Base-by-base conservation (phyloP, 2,113 vertebrate species). In the Pavo muticus region DNA sequence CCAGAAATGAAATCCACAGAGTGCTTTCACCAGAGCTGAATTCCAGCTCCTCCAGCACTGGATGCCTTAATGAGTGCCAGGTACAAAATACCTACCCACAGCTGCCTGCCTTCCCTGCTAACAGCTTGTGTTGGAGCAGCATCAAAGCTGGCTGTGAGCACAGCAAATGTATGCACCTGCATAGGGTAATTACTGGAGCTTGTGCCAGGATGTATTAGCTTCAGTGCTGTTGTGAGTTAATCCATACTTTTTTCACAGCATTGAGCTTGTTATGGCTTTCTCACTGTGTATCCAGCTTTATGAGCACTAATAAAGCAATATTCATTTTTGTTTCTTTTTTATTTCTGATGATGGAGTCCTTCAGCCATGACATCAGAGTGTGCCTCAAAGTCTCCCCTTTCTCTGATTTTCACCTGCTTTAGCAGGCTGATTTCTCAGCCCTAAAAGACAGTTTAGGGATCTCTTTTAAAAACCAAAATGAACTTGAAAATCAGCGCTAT, bases 61-160 rank as follows among this genome's bases (percentile, higher is more conserved):
- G 39, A 42, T 32, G 25, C 23, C 45, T 59, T 93, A 91, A 91
- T 88, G 91, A 94, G 84, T 78, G 84, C 77, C 94, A 91, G 84
- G 60, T 91, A 80, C 78, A 37, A 60, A 84, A 77, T 29, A 52
- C 56, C 10, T 73, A 15, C 35, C 61, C 86, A 61, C 85, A 96
- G 95, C 94, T 92, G 87, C 88, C 13, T 40, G 21, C 76, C 65
- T 63, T 44, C 52, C 84, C 84, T 54, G 78, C 67, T 44, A 81
- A 73, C 94, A 95, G 93, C 87, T 65, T 76, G 82, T 40, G 67
- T 72, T 97, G 94, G 96, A 95, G 77, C 88, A 78, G 84, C 84
- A 84, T 93, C 94, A 96, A 97, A 97, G 91, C 81, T 70, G 81
- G 20, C 88, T 94, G 45, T 61, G 82, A 87, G 91, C 92, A 1